A percentile compares a stretch with the other conserved stretches of the same genome.
Conservation (phyloP, 1,140 invertebrate genomes). For the Watersipora subatra region DNA sequence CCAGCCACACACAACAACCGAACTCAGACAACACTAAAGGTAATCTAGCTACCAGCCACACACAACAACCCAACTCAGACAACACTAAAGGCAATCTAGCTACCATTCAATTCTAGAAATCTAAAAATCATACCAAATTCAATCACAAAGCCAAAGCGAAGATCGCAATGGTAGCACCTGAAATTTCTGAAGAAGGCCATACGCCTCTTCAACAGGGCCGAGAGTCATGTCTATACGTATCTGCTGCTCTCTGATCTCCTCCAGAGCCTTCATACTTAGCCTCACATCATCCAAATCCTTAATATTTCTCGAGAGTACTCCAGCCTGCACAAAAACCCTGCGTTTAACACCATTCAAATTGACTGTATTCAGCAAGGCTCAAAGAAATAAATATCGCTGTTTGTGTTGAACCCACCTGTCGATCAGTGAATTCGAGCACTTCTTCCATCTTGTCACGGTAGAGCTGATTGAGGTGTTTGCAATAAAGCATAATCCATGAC, state of each 20-base stretch:
- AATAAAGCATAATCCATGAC: slow-evolving; percentile 65
- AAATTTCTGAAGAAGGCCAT: slow-evolving; percentile 70
- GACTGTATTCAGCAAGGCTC: too few species aligned
- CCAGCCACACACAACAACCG: not conserved
- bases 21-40: too few species aligned
- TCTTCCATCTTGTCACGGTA: slow-evolving; percentile 77
- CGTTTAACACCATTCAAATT: slow-evolving; percentile 25
- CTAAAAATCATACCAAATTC: too few species aligned
- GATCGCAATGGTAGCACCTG: too few species aligned
- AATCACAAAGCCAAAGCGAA: too few species aligned
- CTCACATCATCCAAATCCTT: slow-evolving; percentile 79
- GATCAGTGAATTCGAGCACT: slow-evolving; percentile 22
- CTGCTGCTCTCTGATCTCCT: slow-evolving; percentile 82
- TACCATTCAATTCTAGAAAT: not conserved
- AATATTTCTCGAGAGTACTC: slow-evolving; percentile 69
- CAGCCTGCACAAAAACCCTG: slow-evolving; percentile 40
- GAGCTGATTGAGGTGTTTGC: slow-evolving; percentile 76
- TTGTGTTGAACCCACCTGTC: slow-evolving; percentile 42
- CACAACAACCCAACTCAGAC: too few species aligned
- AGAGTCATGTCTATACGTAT: slow-evolving; percentile 84
- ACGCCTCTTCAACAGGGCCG: slow-evolving; percentile 84
- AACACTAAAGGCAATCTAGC: not conserved
- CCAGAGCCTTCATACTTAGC: slow-evolving; percentile 75
- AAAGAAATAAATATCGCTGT: too few species aligned
- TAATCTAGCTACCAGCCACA: too few species aligned